Conservation (phyloP, 2,888 invertebrate genomes). For the Oligia latruncula region DNA sequence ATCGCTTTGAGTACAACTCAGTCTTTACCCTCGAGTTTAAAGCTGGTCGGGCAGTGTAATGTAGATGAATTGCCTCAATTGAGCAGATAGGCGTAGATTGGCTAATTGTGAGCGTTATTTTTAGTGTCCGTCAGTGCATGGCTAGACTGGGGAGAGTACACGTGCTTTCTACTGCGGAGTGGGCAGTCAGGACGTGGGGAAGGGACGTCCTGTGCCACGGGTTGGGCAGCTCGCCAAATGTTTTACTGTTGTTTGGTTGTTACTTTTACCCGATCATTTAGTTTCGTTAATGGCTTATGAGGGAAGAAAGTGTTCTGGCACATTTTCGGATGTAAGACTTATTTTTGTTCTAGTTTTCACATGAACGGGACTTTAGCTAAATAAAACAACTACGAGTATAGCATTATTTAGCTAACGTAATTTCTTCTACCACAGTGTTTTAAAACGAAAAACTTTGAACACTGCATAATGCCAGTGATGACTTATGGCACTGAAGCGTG, state of each 20-base stretch:
- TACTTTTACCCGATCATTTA: conserved; percentile 28
- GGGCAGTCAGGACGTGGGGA: conserved; percentile 12
- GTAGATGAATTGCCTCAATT: conserved; percentile 78
- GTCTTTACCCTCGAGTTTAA: conserved; percentile 20
- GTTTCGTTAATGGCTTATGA: conserved; percentile 23
- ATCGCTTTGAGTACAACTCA: conserved; percentile 5
- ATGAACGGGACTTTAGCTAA: neutral
- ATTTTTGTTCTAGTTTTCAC: conserved; percentile 26
- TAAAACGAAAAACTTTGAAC: neutral
- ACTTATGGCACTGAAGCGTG: neutral
- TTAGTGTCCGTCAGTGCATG: conserved; percentile 75
- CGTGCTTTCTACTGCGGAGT: conserved; percentile 53
- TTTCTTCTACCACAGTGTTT: neutral
- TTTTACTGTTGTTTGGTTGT: conserved; percentile 4
- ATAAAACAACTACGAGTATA: neutral
- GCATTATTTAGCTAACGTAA: neutral
- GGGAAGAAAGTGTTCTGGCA: conserved; percentile 47
- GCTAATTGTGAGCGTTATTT: conserved; percentile 83
- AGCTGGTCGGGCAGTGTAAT: conserved; percentile 55
- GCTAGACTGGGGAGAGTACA: conserved; percentile 56
- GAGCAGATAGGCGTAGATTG: conserved; percentile 75
- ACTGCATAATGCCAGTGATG: neutral
- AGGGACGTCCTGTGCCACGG: conserved; percentile 22
- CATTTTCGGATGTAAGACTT: conserved; percentile 30
- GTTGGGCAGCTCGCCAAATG: conserved; percentile 45